These are phyloP conservation scores for Xenotilapia longispinis DNA, from an alignment of 2,113 vertebrate genomes.

Conservation along the genomic window DNA sequence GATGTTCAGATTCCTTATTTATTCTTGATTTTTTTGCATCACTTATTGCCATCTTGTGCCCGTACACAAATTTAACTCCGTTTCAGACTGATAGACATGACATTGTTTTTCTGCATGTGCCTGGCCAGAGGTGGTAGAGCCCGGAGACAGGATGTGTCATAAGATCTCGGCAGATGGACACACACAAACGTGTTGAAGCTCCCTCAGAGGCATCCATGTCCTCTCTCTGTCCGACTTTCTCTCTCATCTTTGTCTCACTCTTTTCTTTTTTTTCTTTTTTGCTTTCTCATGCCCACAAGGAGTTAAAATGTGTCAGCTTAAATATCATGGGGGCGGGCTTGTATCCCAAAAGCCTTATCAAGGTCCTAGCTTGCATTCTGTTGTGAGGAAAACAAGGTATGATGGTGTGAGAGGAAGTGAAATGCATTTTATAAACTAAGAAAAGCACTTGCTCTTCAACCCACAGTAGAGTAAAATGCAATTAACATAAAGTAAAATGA, in stretches of 20 bases:
- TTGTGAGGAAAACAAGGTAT: neutral
- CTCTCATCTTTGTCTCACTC: neutral
- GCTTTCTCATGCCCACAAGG: neutral
- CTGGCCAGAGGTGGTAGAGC: neutral
- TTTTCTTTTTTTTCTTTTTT: neutral
- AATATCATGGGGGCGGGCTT: neutral
- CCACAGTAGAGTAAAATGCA: neutral
- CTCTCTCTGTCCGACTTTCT: neutral
- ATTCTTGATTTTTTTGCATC: neutral
- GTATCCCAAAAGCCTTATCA: neutral
- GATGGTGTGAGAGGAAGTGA: neutral
- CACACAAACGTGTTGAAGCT: neutral
- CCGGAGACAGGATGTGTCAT: slow-evolving; percentile 5
- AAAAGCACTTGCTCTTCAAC: neutral
- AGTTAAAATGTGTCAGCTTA: neutral
- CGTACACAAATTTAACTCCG: neutral
- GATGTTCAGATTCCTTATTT: neutral
- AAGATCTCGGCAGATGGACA: neutral
- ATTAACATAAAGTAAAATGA: neutral
- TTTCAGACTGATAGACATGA: neutral
- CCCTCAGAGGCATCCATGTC: slow-evolving; percentile 21
- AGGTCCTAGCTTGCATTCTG: neutral
- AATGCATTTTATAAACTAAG: neutral
- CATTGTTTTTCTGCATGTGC: neutral
- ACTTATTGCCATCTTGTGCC: neutral